Percentiles rank a stretch among this genome's conserved stretches.
Evolutionary conservation across 2,888 invertebrate genomes (phyloP).

Genomic region (Oscheius sp.): DNA sequence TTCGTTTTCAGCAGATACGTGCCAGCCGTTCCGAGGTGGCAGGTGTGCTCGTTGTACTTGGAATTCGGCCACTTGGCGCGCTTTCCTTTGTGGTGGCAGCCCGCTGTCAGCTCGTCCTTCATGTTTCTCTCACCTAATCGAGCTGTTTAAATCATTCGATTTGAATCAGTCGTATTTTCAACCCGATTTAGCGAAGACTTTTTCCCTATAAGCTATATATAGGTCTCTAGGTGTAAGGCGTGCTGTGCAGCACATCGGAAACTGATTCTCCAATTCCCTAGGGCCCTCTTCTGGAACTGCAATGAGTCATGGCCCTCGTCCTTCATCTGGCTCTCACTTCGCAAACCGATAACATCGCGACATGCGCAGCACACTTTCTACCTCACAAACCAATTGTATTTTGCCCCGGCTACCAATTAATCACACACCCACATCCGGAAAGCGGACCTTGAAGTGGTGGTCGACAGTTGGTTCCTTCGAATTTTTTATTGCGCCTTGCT

Average conservation of each 20-base stretch:
- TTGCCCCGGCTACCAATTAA: neutral
- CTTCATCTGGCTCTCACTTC: constrained; percentile 28
- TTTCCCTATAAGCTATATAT: neutral
- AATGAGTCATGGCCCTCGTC: constrained; percentile 23
- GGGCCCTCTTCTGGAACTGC: constrained; percentile 22
- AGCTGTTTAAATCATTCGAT: neutral
- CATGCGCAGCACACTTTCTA: constrained; percentile 5
- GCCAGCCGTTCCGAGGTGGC: constrained; percentile 20
- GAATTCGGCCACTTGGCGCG: constrained; percentile 31
- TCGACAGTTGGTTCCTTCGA: neutral
- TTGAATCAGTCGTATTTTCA: too few relatives aligned
- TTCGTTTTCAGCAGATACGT: neutral
- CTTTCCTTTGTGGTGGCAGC: constrained; percentile 28
- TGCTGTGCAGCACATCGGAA: neutral
- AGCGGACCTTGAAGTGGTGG: neutral
- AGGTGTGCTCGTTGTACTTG: constrained; percentile 29
- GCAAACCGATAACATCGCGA: constrained; percentile 23
- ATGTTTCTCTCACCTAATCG: constrained; percentile 4
- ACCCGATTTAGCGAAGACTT: too few relatives aligned
- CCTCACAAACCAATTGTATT: constrained; percentile 13
- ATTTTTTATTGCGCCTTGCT: neutral
- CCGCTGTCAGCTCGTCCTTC: constrained; percentile 22
- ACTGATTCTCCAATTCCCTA: constrained; percentile 8
- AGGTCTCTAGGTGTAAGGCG: neutral
- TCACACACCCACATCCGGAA: neutral